Evolutionary conservation across 2,113 vertebrate species (phyloP).

Genomic region (Cyprinodon tularosa): DNA sequence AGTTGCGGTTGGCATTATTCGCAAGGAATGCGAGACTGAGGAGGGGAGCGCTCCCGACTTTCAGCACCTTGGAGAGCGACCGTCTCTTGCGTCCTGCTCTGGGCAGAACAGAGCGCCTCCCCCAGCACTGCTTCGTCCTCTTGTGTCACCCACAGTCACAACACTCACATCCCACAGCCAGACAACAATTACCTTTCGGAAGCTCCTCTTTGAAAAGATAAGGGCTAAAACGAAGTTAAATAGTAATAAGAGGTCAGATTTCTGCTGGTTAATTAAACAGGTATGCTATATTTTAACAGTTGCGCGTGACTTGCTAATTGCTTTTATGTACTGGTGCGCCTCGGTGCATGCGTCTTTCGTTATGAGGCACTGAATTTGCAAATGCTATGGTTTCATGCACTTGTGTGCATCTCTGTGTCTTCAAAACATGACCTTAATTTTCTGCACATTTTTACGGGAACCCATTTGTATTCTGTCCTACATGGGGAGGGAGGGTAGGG

Average conservation of each 20-base stretch:
- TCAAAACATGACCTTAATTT: constrained; percentile 48
- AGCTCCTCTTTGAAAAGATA: constrained; percentile 19
- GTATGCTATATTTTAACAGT: constrained; percentile 1
- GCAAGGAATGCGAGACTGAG: constrained; percentile 33
- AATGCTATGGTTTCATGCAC: not conserved
- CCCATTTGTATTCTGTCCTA: constrained; percentile 53
- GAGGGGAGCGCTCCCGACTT: constrained; percentile 63
- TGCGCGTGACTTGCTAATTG: constrained; percentile 2
- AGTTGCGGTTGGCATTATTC: constrained; percentile 32
- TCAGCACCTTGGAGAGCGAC: constrained; percentile 74
- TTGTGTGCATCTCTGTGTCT: constrained; percentile 18
- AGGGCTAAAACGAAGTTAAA: constrained; percentile 13
- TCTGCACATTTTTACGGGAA: constrained; percentile 35
- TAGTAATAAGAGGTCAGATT: constrained; percentile 15
- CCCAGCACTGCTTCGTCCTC: not conserved
- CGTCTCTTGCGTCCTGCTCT: constrained; percentile 62
- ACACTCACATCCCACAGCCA: constrained; percentile 31
- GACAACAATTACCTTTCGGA: constrained; percentile 1
- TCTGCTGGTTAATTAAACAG: constrained; percentile 22
- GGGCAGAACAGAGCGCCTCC: constrained; percentile 33
- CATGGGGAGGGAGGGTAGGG: constrained; percentile 5
- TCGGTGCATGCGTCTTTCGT: constrained; percentile 12
- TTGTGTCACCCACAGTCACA: constrained; percentile 52
- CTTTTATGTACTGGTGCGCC: constrained; percentile 6
- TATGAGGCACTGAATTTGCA: not conserved